Conservation (phyloP, 2,113 vertebrate genomes). For the Pollachius pollachius region DNA sequence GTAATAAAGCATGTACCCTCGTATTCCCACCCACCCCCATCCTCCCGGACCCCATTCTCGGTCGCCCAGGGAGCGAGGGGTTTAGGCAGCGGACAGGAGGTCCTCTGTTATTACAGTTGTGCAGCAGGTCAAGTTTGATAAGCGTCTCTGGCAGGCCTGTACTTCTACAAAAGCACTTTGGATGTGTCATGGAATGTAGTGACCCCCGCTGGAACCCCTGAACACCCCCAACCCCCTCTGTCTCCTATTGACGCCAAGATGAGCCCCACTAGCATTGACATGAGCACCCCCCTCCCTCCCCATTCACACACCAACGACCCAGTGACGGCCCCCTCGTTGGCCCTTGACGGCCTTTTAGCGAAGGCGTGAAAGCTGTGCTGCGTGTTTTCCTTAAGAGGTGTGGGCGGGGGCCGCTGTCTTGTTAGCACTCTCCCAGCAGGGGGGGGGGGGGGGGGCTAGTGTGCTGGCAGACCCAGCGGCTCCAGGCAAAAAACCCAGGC, state of each 20-base stretch:
- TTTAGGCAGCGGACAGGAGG: neutral
- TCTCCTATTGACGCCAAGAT: conserved; percentile 38
- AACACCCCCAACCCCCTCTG: conserved; percentile 9
- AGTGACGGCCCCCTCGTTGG: conserved; percentile 27
- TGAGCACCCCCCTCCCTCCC: conserved; percentile 38
- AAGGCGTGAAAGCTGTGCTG: conserved; percentile 31
- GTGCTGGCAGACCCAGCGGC: conserved; percentile 5
- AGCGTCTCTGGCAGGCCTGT: conserved; percentile 7
- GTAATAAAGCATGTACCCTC: too few relatives aligned
- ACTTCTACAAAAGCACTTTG: conserved; percentile 33
- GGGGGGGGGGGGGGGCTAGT: conserved; percentile 4
- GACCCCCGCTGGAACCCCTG: conserved; percentile 34
- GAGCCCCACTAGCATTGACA: conserved; percentile 45
- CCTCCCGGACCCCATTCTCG: conserved; percentile 6
- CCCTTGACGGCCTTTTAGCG: conserved; percentile 24
- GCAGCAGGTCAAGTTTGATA: conserved; percentile 33
- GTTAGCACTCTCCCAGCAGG: neutral
- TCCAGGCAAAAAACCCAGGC: neutral
- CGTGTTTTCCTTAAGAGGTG: conserved; percentile 23
- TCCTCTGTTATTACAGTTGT: conserved; percentile 16
- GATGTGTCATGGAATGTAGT: conserved; percentile 42
- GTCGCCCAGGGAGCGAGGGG: conserved; percentile 9
- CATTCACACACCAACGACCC: conserved; percentile 53
- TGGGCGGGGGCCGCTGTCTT: conserved; percentile 10
- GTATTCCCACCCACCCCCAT: conserved; percentile 4